A percentile compares a stretch with the other conserved stretches of the same genome.
Evolutionary conservation across 1,140 invertebrate species (phyloP).

Genomic region (Trachymyrmex septentrionalis): DNA sequence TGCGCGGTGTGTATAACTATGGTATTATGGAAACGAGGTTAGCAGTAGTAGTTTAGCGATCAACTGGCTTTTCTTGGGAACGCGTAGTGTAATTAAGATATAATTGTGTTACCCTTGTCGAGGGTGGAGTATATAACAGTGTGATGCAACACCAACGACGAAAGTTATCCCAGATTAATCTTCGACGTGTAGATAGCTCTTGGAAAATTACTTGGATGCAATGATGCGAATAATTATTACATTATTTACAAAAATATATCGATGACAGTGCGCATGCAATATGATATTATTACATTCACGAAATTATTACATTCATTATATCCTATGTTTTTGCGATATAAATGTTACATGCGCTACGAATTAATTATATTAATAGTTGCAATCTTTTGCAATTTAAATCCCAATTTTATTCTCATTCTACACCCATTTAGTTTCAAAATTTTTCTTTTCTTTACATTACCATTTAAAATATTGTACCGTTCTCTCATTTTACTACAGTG

Average conservation of each 20-base stretch:
- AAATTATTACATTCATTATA: background rate
- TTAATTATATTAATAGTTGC: background rate
- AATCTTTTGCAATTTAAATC: background rate
- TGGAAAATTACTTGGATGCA: conserved; percentile 27
- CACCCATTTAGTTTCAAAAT: background rate
- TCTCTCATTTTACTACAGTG: background rate
- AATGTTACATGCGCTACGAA: background rate
- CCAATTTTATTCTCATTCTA: background rate
- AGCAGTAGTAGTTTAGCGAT: conserved; percentile 63
- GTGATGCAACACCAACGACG: conserved; percentile 41
- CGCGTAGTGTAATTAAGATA: conserved; percentile 62
- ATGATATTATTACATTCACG: too few species aligned
- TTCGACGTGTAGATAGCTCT: conserved; percentile 29
- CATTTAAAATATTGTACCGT: background rate
- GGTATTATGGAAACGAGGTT: conserved; percentile 64
- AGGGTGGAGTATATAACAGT: conserved; percentile 36
- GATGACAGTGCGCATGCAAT: background rate
- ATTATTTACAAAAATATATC: background rate
- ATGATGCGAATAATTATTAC: conserved; percentile 33
- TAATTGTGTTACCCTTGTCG: conserved; percentile 56
- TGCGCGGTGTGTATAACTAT: conserved; percentile 53
- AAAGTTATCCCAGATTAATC: conserved; percentile 62
- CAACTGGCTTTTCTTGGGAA: conserved; percentile 62
- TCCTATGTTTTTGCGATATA: background rate
- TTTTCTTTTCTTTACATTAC: background rate